A percentile compares a stretch with the other conserved stretches of the same genome.
These are phyloP conservation scores for Enteromius paludinosus DNA, from an alignment of 2,797 vertebrate species.

Conservation along the genomic window DNA sequence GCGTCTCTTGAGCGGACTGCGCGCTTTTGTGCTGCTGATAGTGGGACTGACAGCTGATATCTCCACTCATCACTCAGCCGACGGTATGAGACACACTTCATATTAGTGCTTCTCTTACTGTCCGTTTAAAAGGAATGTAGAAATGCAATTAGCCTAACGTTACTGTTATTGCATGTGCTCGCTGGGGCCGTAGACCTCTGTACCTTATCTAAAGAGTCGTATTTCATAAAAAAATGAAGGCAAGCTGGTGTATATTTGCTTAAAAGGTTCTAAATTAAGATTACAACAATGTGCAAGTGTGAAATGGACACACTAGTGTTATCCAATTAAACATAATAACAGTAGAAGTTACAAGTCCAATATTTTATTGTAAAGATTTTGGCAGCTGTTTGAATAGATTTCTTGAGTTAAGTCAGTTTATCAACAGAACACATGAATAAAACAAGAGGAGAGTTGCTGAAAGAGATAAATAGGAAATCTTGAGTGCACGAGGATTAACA, in stretches of 20 bases:
- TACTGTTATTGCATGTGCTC: background rate
- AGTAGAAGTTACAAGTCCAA: background rate
- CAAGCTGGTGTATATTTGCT: background rate
- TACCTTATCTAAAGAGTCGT: background rate
- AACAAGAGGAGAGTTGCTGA: constrained; percentile 9
- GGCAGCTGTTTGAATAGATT: background rate
- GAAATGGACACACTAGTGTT: background rate
- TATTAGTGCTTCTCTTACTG: background rate
- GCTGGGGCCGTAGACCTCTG: background rate
- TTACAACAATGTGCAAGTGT: background rate
- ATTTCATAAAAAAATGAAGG: background rate
- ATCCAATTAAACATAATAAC: background rate
- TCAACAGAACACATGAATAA: background rate
- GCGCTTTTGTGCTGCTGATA: constrained; percentile 44
- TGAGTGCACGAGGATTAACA: constrained; percentile 19
- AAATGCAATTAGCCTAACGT: background rate
- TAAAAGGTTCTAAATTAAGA: background rate
- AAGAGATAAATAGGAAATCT: background rate
- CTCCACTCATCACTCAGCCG: constrained; percentile 20
- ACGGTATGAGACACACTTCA: constrained; percentile 43
- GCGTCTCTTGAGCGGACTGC: constrained; percentile 32
- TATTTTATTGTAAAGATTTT: background rate
- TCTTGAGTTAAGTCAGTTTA: background rate
- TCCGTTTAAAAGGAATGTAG: background rate
- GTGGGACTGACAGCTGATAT: constrained; percentile 31